Percentiles rank a stretch among this genome's conserved stretches.
Conservation (phyloP, 2,113 vertebrate genomes). For the Ifrita kowaldi region DNA sequence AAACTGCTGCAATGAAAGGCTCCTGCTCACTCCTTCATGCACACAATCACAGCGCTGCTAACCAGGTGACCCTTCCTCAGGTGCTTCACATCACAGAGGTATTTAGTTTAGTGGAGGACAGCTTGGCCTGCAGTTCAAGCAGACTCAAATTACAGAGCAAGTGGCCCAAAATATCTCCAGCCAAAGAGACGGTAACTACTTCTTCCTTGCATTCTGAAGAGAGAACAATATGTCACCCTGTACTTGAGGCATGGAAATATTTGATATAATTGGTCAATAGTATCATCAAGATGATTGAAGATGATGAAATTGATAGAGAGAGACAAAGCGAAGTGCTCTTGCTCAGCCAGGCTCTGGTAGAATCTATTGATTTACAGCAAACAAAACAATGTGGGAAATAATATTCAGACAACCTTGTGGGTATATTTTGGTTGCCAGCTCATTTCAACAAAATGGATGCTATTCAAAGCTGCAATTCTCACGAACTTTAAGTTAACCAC, state of each 20-base stretch:
- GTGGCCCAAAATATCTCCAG: background rate
- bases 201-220: background rate
- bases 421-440: background rate
- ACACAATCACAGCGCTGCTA: accelerated
- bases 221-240: accelerated
- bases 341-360: background rate
- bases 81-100: background rate
- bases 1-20: background rate
- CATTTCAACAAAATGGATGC: background rate
- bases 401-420: background rate
- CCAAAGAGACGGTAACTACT: background rate
- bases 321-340: background rate
- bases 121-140: background rate
- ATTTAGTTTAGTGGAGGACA: background rate
- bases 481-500: background rate
- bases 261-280: background rate
- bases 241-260: background rate
- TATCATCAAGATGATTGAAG: background rate
- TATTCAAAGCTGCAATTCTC: background rate
- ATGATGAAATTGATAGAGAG: background rate
- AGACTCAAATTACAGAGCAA: background rate
- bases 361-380: constrained; percentile 3
- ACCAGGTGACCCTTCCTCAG: background rate
- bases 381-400: background rate
- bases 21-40: background rate